phyloP scores from a whole-genome alignment of 2,797 vertebrate species.

The Melanogrammus aeglefinus region DNA sequence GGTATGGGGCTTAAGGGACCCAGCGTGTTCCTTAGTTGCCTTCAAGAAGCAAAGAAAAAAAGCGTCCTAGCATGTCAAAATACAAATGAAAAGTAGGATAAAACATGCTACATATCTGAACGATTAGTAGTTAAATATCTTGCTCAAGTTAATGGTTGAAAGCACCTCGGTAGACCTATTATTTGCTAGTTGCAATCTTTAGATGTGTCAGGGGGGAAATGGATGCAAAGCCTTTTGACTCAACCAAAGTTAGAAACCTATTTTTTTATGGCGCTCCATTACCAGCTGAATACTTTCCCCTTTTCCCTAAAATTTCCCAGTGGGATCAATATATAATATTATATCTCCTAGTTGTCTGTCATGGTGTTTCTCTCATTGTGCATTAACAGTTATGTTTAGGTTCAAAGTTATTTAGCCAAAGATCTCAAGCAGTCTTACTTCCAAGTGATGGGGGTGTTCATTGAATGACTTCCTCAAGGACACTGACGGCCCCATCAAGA shows the following conservation, averaged over 20 bases:
- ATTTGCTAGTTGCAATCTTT: too few relatives aligned
- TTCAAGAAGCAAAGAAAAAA: neutral
- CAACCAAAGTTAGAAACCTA: too few relatives aligned
- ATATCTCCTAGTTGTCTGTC: neutral
- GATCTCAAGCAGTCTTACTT: constrained; percentile 29
- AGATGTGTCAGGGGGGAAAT: too few relatives aligned
- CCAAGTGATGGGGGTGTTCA: neutral
- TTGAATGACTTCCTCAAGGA: neutral
- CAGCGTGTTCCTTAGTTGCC: neutral
- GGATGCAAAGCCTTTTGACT: too few relatives aligned
- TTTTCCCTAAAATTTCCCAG: neutral
- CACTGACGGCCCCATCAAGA: neutral
- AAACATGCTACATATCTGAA: too few relatives aligned
- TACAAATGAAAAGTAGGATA: too few relatives aligned
- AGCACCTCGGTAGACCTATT: too few relatives aligned
- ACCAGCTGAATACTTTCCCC: neutral
- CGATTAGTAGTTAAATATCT: too few relatives aligned
- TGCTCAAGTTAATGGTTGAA: too few relatives aligned
- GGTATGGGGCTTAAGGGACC: too few relatives aligned
- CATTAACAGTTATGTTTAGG: neutral
- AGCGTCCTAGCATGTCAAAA: too few relatives aligned
- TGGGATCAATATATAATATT: neutral
- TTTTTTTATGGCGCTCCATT: neutral
- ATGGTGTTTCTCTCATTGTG: neutral
- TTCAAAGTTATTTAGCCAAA: neutral